Base-by-base conservation (phyloP, 1,140 invertebrate genomes). In the Tetraneura akinire region DNA sequence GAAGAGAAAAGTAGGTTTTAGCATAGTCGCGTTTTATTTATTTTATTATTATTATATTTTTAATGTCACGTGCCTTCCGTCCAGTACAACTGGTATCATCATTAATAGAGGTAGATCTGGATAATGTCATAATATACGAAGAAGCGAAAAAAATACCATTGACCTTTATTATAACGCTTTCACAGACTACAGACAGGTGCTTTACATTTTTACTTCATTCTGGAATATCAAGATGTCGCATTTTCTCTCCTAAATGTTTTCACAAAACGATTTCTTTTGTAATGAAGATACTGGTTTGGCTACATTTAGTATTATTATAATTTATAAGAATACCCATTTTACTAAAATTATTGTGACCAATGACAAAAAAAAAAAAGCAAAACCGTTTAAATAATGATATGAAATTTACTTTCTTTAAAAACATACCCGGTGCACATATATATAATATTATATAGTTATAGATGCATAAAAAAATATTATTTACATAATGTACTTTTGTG, bases 161-260 rank as follows among this genome's bases (percentile, higher is more conserved):
- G 74, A 78, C 74, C 74, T 78, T 78, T 78, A 76, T 45, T 78
- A 42, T 78, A 37, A 60, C 55, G 74, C 74, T 78, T 78, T 78
- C 74, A 78, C 74, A 26, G 51, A 62, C 73, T 14, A 21, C 62
- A 60, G 74, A 60, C 53, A 78, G 55, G 74, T 26, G 55, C 74
- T 23, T 78, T 57, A 37, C 8, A 78, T 78, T 78, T 78, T 78
- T 78, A 60, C 74, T 62, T 26, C 23, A 16, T 78, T 78, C 74
- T 78, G 74, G 74, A 78, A 78, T 78, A 78, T 45, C 74, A 29
- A 78, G 74, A 78, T 78, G 74, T 78, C 74, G 55, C 74, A 78
- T 78, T 78, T 78, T 78, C 74, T 78, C 74, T 62, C n/a, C 9
- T 21, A 49, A 45, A 45, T 76, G 29, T 76, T 78, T 78, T 78